Conservation (phyloP, 2,797 vertebrate species). For the Loris lydekkerianus region DNA sequence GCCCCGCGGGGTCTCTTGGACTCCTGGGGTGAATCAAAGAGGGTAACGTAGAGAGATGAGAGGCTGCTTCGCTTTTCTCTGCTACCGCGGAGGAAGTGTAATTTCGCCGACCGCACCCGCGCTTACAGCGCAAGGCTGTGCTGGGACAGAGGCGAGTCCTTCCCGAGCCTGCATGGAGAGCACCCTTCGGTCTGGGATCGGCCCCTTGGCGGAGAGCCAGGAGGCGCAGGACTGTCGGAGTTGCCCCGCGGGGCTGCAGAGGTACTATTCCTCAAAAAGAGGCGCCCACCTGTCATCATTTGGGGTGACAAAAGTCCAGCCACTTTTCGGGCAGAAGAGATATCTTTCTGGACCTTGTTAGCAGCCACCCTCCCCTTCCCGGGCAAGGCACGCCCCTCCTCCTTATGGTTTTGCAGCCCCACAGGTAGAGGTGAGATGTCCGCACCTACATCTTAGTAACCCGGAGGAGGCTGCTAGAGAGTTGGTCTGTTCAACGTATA, state of each 20-base stretch:
- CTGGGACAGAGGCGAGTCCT: neutral
- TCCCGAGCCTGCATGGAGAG: accelerated
- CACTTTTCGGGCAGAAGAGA: neutral
- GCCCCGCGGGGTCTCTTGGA: no score
- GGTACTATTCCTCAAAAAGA: neutral
- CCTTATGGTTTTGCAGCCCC: accelerated
- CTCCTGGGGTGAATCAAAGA: neutral
- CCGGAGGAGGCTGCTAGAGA: neutral
- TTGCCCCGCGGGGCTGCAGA: neutral
- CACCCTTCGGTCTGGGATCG: neutral
- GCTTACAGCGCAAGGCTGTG: neutral
- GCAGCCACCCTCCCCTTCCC: neutral
- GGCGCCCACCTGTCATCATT: neutral
- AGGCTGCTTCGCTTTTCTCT: neutral
- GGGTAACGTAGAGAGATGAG: accelerated
- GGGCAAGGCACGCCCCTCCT: neutral
- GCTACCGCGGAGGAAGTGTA: accelerated
- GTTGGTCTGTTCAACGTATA: neutral
- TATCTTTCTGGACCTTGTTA: neutral
- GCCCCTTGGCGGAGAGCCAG: neutral
- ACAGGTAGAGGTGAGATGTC: neutral
- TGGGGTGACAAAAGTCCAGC: neutral
- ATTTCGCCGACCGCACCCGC: neutral
- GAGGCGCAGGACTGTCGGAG: no score
- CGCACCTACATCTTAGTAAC: neutral